Evolutionary conservation across 2,113 vertebrate species (phyloP), one percentile per base, ranked within the genome.

Genomic region (Dolichotis patagonum): DNA sequence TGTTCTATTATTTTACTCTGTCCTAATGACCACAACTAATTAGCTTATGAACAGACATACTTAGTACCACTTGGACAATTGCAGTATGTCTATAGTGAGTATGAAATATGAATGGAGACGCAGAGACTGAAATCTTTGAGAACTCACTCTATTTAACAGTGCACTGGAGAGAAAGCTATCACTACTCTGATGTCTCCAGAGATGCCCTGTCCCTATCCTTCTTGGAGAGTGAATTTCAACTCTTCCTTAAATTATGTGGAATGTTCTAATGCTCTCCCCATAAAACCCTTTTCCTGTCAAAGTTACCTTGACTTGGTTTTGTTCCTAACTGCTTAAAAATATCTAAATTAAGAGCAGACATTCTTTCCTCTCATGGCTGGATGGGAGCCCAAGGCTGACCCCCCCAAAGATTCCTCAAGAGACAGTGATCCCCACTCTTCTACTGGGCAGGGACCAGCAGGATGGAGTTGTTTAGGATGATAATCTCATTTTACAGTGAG

Each of bases 251-350:
- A 89, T 28, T 8, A n/a, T 67, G 12, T 87, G n/a, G 58, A 32
- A 60, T 75, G 38, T 19, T 65, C 84, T 75, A 65, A 12, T 91
- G 85, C 13, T 87, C n/a, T 75, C 82, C n/a, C n/a, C 80, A 43
- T 63, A 90, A 89, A 75, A 75, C 14, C 24, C 28, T 81, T 91
- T 93, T 63, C 60, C 38, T 56, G 58, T 0, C 1, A 65, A 81
- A 90, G 28, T 54, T 77, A 63, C 69, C 62, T 94, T 71, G 71
- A 62, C 16, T 77, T 84, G n/a, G 35, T 69, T 82, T 96, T 86
- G 35, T 65, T 91, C 20, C 38, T 60, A 28, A 20, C 7, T 88
- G 54, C 8, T 56, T 20, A 77, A 85, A 77, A 69, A 69, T n/a
- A 46, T 38, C 28, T 91, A 35, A 26, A 46, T 77, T 83, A 65